Evolutionary conservation across 2,888 invertebrate genomes (phyloP).

Genomic region (Steinernema hermaphroditum): DNA sequence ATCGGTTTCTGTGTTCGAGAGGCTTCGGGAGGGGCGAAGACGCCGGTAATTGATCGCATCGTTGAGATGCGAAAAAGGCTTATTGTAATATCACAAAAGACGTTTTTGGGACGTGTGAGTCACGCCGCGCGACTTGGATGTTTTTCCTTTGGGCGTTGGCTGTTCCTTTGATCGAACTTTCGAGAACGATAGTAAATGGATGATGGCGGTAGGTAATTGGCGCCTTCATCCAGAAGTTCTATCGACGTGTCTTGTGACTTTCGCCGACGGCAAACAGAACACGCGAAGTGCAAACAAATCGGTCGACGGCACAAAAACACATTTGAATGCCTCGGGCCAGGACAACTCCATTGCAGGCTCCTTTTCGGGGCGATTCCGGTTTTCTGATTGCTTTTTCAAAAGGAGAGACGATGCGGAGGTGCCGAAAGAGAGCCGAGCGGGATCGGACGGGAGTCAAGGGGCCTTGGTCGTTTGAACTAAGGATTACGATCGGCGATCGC

Average conservation of each 20-base stretch:
- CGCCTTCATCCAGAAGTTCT: neutral
- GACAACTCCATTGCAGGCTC: neutral
- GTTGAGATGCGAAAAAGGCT: neutral
- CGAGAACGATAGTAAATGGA: slow-evolving; percentile 3
- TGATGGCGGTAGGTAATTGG: slow-evolving; percentile 7
- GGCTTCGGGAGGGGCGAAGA: no score
- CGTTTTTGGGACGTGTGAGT: neutral
- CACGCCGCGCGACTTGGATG: slow-evolving; percentile 13
- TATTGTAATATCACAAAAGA: slow-evolving; percentile 20
- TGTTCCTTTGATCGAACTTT: neutral
- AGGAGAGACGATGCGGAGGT: neutral
- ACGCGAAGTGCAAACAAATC: neutral
- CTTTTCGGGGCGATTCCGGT: neutral
- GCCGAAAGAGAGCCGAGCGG: no score
- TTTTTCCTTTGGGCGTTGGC: slow-evolving; percentile 24
- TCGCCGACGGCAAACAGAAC: slow-evolving; percentile 7
- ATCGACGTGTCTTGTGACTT: slow-evolving; percentile 1
- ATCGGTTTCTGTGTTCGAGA: neutral
- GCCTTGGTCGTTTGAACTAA: neutral
- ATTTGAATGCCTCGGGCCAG: neutral
- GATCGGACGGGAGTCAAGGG: neutral
- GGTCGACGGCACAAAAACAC: slow-evolving; percentile 1
- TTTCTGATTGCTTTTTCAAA: neutral
- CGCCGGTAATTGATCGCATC: neutral
- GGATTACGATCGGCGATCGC: neutral